Base-by-base conservation (phyloP, 2,113 vertebrate species). In the Coturnix japonica region DNA sequence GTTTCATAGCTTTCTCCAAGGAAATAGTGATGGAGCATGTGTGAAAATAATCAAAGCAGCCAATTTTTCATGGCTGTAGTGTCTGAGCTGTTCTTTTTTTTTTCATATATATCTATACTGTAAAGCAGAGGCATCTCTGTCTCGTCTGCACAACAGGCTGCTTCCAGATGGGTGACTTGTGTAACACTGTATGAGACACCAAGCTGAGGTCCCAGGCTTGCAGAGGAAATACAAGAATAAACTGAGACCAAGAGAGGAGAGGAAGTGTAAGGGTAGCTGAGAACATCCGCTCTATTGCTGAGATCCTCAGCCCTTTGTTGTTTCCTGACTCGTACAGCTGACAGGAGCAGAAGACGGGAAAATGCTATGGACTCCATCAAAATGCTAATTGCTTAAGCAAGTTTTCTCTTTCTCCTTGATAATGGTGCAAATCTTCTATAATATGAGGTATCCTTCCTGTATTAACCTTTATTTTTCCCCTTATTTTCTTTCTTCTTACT, bases 101-200 rank as follows among this genome's bases (percentile, higher is more conserved):
- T 39, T 76, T 64, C 20, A 37, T 49, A 4, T 16, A 21, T 72
- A 61, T 75, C 66, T 78, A 56, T 71, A 89, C 71, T 91, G 57
- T 81, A 92, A 77, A 87, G 81, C 60, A 89, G 59, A 61, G 92
- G 23, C 85, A 67, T 91, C 89, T 82, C 77, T 87, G 90, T 37
- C 72, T 83, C 59, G 60, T 19, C 91, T 94, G 91, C 41, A 74
- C 47, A 84, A 79, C 94, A 94, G 3, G 3, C 89, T 93, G 85
- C 87, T 89, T 89, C 96, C 95, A 96, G 89, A 93, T 95, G 92
- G 79, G 75, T 89, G 56, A 31, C 81, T 96, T 91, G 69, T 61
- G 59, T 85, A 96, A 94, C 1, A 8, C 59, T 47, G 11, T 31
- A 35, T 1, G 5, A 91, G 75, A 93, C 75, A 91, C n/a, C 19